Conservation (phyloP, 1,140 invertebrate genomes). For the Drosophila serrata region DNA sequence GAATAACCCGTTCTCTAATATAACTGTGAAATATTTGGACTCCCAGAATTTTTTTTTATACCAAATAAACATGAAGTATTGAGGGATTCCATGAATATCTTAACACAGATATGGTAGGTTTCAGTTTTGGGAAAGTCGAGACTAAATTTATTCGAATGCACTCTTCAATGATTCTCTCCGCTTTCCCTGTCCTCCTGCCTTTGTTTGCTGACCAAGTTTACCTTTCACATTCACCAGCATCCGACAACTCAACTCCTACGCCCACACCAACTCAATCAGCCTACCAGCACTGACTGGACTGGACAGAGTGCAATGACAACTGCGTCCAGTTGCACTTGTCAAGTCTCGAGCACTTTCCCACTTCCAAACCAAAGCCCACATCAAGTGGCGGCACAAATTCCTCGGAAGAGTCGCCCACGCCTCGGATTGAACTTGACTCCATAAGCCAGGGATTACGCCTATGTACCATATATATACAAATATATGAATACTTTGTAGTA, state of each 20-base stretch:
- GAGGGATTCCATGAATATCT: neutral
- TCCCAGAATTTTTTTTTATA: neutral
- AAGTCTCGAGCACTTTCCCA: constrained; percentile 51
- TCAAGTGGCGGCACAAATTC: constrained; percentile 45
- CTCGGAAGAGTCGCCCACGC: constrained; percentile 59
- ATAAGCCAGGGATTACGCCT: constrained; percentile 14
- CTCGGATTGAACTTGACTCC: constrained; percentile 68
- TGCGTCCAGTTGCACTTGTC: constrained; percentile 67
- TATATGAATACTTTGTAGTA: constrained; percentile 4
- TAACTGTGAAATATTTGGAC: neutral
- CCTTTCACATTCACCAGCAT: constrained; percentile 60
- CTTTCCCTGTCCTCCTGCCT: constrained; percentile 25
- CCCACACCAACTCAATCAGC: constrained; percentile 35
- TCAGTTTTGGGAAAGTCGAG: constrained; percentile 15
- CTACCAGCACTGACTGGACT: constrained; percentile 16
- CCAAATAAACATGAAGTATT: neutral
- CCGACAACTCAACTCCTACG: constrained; percentile 22
- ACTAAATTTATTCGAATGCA: constrained; percentile 3
- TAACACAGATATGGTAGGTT: neutral
- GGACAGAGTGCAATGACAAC: constrained; percentile 55
- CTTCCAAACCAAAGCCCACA: constrained; percentile 33
- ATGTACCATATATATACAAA: constrained; percentile 1
- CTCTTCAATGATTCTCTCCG: neutral
- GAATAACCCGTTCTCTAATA: too few species aligned
- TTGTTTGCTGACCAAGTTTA: constrained; percentile 21